Conservation (phyloP, 2,113 vertebrate genomes). For the Dolichotis patagonum region DNA sequence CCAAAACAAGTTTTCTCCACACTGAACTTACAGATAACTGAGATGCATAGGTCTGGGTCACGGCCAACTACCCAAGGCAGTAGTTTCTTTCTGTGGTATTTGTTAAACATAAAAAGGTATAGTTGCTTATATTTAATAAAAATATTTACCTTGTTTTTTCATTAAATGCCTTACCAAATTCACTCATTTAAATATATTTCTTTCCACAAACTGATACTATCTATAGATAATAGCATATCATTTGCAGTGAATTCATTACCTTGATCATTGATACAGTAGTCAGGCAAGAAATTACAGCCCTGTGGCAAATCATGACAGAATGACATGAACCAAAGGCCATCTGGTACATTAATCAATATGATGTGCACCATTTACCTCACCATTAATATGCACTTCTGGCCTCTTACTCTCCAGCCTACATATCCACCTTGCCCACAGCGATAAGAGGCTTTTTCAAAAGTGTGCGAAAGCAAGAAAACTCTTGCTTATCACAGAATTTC, state of each 20-base stretch:
- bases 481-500: constrained; percentile 25
- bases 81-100: background rate
- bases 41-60: background rate
- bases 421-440: background rate
- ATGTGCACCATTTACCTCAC: background rate
- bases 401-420: background rate
- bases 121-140: background rate
- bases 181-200: constrained; percentile 5
- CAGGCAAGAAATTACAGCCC: constrained; percentile 12
- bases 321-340: background rate
- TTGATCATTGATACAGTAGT: background rate
- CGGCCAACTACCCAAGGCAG: background rate
- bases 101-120: background rate
- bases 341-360: background rate
- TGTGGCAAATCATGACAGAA: background rate
- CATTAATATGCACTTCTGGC: background rate
- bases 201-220: background rate
- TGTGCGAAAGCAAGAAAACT: background rate
- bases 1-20: background rate
- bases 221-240: background rate
- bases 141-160: background rate
- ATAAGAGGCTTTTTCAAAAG: constrained; percentile 25
- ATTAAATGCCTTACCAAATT: background rate
- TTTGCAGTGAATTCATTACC: background rate
- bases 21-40: background rate